Percentiles rank a stretch among this genome's conserved stretches.
phyloP scores from a whole-genome alignment of 2,888 invertebrate species.

The Acanthopleura granulata region DNA sequence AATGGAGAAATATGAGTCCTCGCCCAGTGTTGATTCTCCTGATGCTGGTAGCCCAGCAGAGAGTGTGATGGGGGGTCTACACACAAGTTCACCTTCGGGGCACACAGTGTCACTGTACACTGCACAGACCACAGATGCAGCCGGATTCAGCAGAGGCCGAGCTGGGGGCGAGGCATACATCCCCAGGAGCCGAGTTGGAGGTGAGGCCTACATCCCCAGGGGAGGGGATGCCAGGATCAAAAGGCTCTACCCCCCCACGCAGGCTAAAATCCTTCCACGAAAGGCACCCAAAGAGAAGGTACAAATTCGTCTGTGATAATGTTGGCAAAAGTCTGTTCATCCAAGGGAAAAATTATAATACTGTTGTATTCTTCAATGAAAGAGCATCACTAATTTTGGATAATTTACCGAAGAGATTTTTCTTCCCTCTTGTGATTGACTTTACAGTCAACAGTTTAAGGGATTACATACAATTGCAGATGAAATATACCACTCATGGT shows the following conservation, averaged over 20 bases:
- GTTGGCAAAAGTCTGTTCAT: too few species aligned
- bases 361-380: too few species aligned
- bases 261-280: neutral
- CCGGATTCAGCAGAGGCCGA: neutral
- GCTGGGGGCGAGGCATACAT: slow-evolving; percentile 8
- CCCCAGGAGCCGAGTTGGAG: neutral
- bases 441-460: too few species aligned
- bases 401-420: too few species aligned
- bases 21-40: neutral
- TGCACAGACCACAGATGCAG: neutral
- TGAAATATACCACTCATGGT: too few species aligned
- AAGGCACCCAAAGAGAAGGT: slow-evolving; percentile 1
- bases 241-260: neutral
- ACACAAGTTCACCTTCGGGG: neutral
- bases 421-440: too few species aligned
- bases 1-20: neutral
- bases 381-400: too few species aligned
- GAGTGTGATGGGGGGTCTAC: neutral
- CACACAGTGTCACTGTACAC: neutral
- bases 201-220: slow-evolving; percentile 1
- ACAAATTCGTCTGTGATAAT: neutral
- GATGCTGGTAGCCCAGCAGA: neutral
- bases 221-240: neutral
- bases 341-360: too few species aligned
- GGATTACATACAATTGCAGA: too few species aligned